These are phyloP conservation scores for Pseudococcus jackbeardsleyi DNA, from an alignment of 2,888 invertebrate species.

Conservation along the genomic window DNA sequence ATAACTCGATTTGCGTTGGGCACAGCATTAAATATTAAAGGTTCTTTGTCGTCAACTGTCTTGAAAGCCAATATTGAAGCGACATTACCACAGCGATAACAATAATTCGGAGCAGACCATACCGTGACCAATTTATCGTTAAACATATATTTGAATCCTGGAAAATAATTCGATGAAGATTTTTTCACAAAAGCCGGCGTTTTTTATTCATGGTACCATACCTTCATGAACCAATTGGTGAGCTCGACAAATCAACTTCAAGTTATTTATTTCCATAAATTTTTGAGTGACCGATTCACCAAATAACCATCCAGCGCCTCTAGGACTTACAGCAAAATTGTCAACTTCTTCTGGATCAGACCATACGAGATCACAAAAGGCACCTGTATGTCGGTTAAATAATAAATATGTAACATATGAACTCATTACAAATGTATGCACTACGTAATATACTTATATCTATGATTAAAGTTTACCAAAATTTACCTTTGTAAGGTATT, in stretches of 20 bases:
- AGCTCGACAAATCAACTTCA: slow-evolving; percentile 95
- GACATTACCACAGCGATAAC: slow-evolving; percentile 98
- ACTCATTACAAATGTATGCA: background rate
- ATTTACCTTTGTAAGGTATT: slow-evolving; percentile 91
- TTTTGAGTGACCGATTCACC: slow-evolving; percentile 93
- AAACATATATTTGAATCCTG: slow-evolving; percentile 98
- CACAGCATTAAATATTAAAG: slow-evolving; percentile 94
- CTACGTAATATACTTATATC: too few relatives aligned
- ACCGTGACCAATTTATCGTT: slow-evolving; percentile 96
- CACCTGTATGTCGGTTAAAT: slow-evolving; percentile 74
- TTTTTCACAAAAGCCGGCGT: background rate
- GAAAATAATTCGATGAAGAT: slow-evolving; percentile 67
- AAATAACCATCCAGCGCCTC: slow-evolving; percentile 98
- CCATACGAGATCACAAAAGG: slow-evolving; percentile 99
- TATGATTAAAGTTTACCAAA: background rate
- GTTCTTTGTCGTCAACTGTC: slow-evolving; percentile 81
- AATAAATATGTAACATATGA: background rate
- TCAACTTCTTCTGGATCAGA: slow-evolving; percentile 99
- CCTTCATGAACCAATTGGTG: slow-evolving; percentile 99
- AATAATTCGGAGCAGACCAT: slow-evolving; percentile 99
- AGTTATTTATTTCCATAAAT: slow-evolving; percentile 93
- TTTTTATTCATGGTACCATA: slow-evolving; percentile 69
- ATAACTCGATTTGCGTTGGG: slow-evolving; percentile 94
- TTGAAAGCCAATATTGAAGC: slow-evolving; percentile 95
- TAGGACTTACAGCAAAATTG: slow-evolving; percentile 92